phyloP scores from a whole-genome alignment of 2,113 vertebrate genomes.

The Notothenia rossii region DNA sequence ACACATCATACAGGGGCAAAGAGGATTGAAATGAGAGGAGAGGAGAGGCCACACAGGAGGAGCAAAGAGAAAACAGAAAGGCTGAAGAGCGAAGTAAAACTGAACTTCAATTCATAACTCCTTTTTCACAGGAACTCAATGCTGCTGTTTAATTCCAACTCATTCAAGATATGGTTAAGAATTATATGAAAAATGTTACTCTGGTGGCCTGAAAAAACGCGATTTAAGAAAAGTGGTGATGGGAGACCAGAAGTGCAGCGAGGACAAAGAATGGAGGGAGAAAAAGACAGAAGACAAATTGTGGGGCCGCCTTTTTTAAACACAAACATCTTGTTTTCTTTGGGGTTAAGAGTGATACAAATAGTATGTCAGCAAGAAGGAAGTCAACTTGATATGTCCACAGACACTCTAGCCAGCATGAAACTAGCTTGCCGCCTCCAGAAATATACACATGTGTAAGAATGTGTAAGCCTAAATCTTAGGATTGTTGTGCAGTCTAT shows the following conservation, averaged over 20 bases:
- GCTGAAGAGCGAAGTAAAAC: background rate
- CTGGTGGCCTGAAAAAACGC: too few relatives aligned
- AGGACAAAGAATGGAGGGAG: background rate
- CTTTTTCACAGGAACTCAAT: background rate
- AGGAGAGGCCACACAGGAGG: background rate
- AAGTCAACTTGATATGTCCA: background rate
- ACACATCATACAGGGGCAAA: background rate
- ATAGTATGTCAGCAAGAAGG: background rate
- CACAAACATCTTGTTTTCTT: background rate
- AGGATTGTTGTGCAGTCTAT: background rate
- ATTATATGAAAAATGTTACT: background rate
- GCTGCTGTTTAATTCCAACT: background rate
- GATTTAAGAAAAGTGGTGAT: background rate
- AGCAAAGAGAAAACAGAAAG: background rate
- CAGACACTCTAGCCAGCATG: background rate
- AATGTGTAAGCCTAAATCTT: background rate
- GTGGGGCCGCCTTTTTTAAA: background rate
- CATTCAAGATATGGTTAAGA: background rate
- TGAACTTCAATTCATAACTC: background rate
- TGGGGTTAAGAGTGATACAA: background rate
- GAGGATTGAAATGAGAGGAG: background rate
- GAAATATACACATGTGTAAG: slow-evolving; percentile 17
- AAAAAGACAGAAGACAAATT: background rate
- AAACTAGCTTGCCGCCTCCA: background rate
- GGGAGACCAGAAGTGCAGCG: background rate